Evolutionary conservation across 2,888 invertebrate genomes (phyloP), one percentile per base, ranked within the genome.

Genomic region (Sepioteuthis lessoniana): DNA sequence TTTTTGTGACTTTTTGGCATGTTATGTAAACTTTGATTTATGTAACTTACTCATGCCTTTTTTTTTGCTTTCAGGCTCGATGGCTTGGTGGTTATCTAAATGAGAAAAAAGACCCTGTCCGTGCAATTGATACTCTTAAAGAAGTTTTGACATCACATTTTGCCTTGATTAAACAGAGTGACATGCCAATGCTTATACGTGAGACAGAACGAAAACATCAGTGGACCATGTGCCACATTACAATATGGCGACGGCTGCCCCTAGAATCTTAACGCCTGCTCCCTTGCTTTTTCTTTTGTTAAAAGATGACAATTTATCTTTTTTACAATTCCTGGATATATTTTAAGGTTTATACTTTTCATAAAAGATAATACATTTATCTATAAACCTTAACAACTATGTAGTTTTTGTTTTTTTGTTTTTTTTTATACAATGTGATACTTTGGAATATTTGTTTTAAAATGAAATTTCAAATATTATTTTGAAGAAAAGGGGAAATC

Each of bases 161-260:
- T 95, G 96, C 96, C 76, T 95, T 97, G 31, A 92, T 97, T 16
- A 96, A 96, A 35, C 96, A 96, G 91, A 95, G 95, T 31, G 95
- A 97, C 91, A 95, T 97, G 95, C 97, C 97, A 1, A 97, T 97
- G 95, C 95, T 97, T 90, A 97, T 97, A 91, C 95, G 97, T 94
- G 97, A 97, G 94, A 97, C 97, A 21, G 96, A 96, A 21, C 95
- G 97, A 38, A 97, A 97, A 94, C 96, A 97, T 94, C 97, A 97
- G 95, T 97, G 97, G 96, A 96, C 97, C n/a, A 97, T 97, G 31
- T 96, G 97, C 47, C 97, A 97, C 95, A 96, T 96, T 16, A 97
- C 97, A 10, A 96, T 97, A 13, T 97, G 97, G 97, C 96, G 95
- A 91, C 94, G 95, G 42, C 19, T 92, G 37, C 92, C 92, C n/a